Evolutionary conservation across 2,888 invertebrate species (phyloP), one percentile per base, ranked within the genome.

Genomic region (Stomorhina lunata): DNA sequence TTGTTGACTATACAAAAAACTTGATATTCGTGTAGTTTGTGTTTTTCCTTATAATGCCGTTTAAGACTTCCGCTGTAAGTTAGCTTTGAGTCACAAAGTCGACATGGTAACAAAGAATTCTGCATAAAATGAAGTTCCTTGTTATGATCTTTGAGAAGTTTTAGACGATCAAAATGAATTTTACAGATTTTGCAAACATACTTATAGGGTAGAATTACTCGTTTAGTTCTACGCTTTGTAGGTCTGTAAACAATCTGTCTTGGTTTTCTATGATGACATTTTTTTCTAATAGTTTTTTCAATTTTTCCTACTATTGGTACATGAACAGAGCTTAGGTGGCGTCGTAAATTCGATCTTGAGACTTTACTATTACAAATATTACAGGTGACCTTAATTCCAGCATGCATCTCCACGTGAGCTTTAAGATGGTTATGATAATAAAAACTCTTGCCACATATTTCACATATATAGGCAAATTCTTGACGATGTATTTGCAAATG

Each of bases 11-110:
- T 27, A 29, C 65, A 55, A 1, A 20, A n/a, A 22, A 40, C 22
- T 27, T 78, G 63, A 45, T 55, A 20, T 2, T 15, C 10, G 10
- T 69, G 57, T 10, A 79, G 27, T 10, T 72, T 66, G 37, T 79
- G 79, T 5, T 65, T 79, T 57, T 9, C 25, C 3, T 37, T 55
- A 37, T 66, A 79, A 25, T 79, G 79, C 37, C 22, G 17, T 59
- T 66, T 80, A 0, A 80, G 32, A 32, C 45, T 50, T 2, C 7
- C n/a, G 34, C 25, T 53, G 3, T 12, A 2, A 15, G 22, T 66
- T 20, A 73, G 57, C 25, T 6, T 20, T 6, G 32, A 25, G 9
- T 4, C 17, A 20, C 79, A 80, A 10, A 80, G 40, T 59, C 61
- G 59, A 43, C 79, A 73, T 4, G 43, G n/a, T 40, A 40, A 32